Evolutionary conservation across 2,113 vertebrate genomes (phyloP).

Genomic region (Bambusicola thoracicus): DNA sequence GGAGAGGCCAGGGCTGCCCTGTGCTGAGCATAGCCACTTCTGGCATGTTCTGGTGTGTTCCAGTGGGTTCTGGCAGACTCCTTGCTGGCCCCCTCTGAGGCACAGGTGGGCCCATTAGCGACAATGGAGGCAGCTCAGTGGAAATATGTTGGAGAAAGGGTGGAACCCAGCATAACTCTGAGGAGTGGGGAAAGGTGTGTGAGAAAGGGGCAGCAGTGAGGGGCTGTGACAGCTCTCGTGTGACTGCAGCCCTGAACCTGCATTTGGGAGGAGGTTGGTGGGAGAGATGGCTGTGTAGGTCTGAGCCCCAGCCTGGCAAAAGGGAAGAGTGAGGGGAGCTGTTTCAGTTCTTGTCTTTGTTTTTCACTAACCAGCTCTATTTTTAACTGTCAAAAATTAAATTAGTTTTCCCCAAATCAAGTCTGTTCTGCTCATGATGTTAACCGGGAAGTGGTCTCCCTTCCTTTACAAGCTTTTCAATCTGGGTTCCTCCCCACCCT

Average conservation of each 20-base stretch:
- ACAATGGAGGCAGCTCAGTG: not conserved
- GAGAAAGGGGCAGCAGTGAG: not conserved
- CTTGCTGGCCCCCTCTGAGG: fast-evolving
- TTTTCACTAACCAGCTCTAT: not conserved
- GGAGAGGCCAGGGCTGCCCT: fast-evolving
- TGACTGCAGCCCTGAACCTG: too few species aligned
- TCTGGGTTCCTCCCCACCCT: not conserved
- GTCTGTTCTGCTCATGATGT: not conserved
- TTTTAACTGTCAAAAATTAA: not conserved
- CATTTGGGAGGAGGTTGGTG: too few species aligned
- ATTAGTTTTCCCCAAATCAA: not conserved
- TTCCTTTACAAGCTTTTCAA: not conserved
- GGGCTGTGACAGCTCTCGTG: too few species aligned
- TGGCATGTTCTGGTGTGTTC: not conserved
- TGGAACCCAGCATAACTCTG: not conserved
- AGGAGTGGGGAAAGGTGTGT: not conserved
- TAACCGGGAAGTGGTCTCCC: not conserved
- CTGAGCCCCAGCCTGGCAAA: too few species aligned
- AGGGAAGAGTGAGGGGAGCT: not conserved
- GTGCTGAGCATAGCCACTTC: fast-evolving
- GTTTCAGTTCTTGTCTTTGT: not conserved
- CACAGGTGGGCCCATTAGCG: not conserved
- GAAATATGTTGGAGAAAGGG: not conserved
- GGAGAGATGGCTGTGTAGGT: not conserved
- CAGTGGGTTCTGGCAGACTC: not conserved